Evolutionary conservation across 2,888 invertebrate species (phyloP).

Genomic region (Agonopterix alstromeriana): DNA sequence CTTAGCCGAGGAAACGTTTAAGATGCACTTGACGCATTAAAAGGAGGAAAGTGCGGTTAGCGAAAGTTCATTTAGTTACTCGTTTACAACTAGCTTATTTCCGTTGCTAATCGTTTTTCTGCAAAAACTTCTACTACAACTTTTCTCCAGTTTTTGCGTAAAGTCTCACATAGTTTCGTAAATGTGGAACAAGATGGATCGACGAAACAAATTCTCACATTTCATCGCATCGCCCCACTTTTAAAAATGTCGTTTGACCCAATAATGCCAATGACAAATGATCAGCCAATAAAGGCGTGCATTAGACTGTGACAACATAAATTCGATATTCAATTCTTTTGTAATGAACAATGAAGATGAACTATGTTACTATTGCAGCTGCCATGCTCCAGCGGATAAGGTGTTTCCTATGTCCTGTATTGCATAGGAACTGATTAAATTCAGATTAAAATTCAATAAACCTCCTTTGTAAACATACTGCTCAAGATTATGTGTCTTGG

Average conservation of each 20-base stretch:
- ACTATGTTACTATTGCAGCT: conserved; percentile 24
- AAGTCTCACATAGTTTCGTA: too few species aligned
- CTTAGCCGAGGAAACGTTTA: conserved; percentile 6
- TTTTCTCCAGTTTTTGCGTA: too few species aligned
- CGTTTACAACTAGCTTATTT: too few species aligned
- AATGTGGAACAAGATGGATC: background rate
- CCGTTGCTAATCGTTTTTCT: too few species aligned
- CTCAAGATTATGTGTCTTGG: too few species aligned
- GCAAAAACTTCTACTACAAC: too few species aligned
- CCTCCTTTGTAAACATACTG: too few species aligned
- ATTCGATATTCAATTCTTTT: conserved; percentile 41
- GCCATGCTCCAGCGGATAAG: conserved; percentile 18
- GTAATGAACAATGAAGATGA: conserved; percentile 32
- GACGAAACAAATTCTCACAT: background rate
- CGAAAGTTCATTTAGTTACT: background rate
- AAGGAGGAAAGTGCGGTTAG: conserved; percentile 10
- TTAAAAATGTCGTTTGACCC: conserved; percentile 20
- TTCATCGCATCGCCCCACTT: conserved; percentile 18
- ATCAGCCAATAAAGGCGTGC: conserved; percentile 32
- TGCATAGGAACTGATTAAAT: too few species aligned
- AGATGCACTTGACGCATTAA: conserved; percentile 7
- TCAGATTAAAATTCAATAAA: too few species aligned
- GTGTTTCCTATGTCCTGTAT: too few species aligned
- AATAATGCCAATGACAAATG: conserved; percentile 38
- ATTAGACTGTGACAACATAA: conserved; percentile 44